Evolutionary conservation across 2,113 vertebrate genomes (phyloP).

Genomic region (Rhinoderma darwinii): DNA sequence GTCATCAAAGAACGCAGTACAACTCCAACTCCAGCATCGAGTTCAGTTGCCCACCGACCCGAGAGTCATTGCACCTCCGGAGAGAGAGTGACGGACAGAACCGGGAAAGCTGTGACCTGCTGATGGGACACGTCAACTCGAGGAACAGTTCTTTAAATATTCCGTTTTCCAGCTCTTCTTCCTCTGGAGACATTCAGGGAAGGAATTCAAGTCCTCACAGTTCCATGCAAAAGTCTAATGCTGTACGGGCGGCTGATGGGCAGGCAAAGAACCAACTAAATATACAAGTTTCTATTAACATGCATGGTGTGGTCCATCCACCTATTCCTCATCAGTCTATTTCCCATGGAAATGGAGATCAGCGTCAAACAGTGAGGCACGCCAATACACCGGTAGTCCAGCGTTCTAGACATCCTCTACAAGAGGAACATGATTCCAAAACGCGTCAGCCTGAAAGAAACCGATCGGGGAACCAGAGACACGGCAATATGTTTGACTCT

Average conservation of each 20-base stretch:
- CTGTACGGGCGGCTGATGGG: conserved; percentile 84
- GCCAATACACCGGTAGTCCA: conserved; percentile 83
- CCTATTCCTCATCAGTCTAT: conserved; percentile 82
- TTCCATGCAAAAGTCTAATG: conserved; percentile 84
- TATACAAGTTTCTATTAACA: conserved; percentile 85
- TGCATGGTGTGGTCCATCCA: conserved; percentile 87
- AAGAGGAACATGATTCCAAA: conserved; percentile 83
- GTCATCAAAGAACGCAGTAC: conserved; percentile 89
- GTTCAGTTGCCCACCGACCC: conserved; percentile 84
- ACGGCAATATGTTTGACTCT: conserved; percentile 88
- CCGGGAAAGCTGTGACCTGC: conserved; percentile 81
- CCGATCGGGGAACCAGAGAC: conserved; percentile 85
- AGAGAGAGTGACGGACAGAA: conserved; percentile 76
- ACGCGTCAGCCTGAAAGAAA: conserved; percentile 86
- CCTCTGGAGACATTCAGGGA: conserved; percentile 87
- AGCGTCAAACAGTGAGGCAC: conserved; percentile 81
- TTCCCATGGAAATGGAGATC: conserved; percentile 86
- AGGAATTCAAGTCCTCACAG: conserved; percentile 90
- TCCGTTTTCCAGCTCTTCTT: conserved; percentile 79
- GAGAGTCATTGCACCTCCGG: conserved; percentile 76
- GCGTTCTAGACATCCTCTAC: conserved; percentile 84
- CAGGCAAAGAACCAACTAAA: conserved; percentile 91
- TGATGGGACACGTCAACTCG: conserved; percentile 73
- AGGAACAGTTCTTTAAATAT: conserved; percentile 78
- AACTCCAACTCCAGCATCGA: conserved; percentile 87